These are phyloP conservation scores for Tinamus major DNA, from an alignment of 2,797 vertebrate species.

Conservation along the genomic window DNA sequence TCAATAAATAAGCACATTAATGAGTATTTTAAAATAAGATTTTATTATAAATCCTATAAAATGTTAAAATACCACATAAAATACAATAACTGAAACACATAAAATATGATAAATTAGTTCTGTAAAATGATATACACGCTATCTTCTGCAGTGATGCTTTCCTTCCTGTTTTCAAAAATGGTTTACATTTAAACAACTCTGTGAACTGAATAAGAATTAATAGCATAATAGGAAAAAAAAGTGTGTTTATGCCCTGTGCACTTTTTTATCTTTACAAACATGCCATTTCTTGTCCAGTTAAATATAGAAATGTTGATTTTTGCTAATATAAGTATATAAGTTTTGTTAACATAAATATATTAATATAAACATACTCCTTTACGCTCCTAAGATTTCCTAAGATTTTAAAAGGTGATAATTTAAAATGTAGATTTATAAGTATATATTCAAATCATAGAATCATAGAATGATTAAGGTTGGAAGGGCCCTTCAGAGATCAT, in stretches of 20 bases:
- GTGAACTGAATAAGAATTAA: accelerated
- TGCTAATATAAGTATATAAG: background rate
- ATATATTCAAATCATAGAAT: background rate
- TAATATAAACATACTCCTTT: background rate
- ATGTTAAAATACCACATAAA: background rate
- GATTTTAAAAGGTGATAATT: background rate
- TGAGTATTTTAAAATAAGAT: background rate
- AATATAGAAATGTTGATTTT: background rate
- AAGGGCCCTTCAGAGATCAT: too few relatives aligned
- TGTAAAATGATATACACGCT: accelerated
- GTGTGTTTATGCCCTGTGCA: accelerated
- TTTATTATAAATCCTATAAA: background rate
- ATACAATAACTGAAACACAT: background rate
- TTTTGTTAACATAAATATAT: background rate
- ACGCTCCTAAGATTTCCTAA: background rate
- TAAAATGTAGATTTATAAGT: background rate
- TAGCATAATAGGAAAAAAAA: background rate
- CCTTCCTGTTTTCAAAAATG: background rate
- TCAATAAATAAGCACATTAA: background rate
- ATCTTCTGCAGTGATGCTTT: background rate
- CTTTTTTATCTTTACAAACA: background rate
- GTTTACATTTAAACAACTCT: background rate
- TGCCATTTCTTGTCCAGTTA: background rate
- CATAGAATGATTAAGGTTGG: too few relatives aligned
- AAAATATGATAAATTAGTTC: background rate